Conservation (phyloP, 2,888 invertebrate species). For the Anodontia alba region DNA sequence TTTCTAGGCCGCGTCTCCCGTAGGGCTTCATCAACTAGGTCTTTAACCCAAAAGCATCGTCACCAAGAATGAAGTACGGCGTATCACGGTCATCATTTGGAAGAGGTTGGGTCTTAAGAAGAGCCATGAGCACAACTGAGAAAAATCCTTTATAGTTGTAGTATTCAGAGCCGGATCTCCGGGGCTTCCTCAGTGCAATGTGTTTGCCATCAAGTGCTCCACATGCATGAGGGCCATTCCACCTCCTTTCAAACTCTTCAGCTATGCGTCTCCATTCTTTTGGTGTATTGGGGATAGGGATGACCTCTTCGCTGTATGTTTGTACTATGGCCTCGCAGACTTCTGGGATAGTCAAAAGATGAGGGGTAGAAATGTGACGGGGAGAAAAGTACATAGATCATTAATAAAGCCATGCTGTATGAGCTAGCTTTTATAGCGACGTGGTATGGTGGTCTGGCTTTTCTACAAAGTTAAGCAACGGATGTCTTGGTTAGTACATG, state of each 20-base stretch:
- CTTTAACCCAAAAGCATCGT: not conserved
- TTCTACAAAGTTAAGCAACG: constrained; percentile 28
- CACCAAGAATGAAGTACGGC: constrained; percentile 20
- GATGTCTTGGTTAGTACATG: constrained; percentile 23
- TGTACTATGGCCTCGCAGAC: constrained; percentile 22
- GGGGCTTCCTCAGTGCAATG: too few species aligned
- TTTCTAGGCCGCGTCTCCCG: not conserved
- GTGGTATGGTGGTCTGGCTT: too few species aligned
- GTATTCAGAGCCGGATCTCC: too few species aligned
- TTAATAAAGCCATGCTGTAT: too few species aligned
- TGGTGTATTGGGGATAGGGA: constrained; percentile 22
- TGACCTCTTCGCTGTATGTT: constrained; percentile 16
- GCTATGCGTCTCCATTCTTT: constrained; percentile 24
- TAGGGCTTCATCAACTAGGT: not conserved
- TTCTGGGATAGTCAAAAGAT: constrained; percentile 27
- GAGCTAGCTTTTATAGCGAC: too few species aligned
- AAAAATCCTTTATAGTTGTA: constrained; percentile 3
- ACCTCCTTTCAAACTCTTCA: too few species aligned
- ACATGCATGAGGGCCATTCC: too few species aligned
- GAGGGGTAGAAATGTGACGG: constrained; percentile 24
- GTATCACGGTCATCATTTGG: constrained; percentile 22
- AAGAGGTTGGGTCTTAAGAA: not conserved
- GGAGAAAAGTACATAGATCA: too few species aligned
- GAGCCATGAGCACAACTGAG: not conserved
- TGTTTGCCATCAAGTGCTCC: too few species aligned